Evolutionary conservation across 64 coral and sea anemone species (phyloP).

Genomic region (Cladopsammia gracilis): DNA sequence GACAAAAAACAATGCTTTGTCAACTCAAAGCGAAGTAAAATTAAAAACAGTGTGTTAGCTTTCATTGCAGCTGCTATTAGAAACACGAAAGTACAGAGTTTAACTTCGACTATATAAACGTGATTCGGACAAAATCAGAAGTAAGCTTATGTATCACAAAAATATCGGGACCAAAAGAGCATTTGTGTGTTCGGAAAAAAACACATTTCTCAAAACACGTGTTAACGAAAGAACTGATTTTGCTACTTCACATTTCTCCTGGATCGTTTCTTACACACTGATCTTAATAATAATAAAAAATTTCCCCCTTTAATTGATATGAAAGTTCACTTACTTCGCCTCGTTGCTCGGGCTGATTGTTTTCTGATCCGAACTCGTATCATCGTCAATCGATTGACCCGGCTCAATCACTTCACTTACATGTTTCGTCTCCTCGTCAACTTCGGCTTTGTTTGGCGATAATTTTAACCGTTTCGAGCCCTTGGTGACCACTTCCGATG

Average conservation of each 20-base stretch:
- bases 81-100: background rate
- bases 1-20: background rate
- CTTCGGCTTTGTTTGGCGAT: constrained; percentile 21
- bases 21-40: constrained; percentile 14
- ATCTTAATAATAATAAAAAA: background rate
- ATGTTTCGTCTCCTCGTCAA: background rate
- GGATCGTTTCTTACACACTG: background rate
- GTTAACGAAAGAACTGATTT: background rate
- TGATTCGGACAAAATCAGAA: background rate
- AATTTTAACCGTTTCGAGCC: constrained; percentile 56
- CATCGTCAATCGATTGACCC: background rate
- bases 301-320: background rate
- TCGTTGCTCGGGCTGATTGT: background rate
- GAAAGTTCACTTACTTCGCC: constrained; percentile 22
- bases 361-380: constrained; percentile 13
- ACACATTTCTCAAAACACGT: background rate
- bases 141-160: no score
- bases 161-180: background rate
- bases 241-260: background rate
- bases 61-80: background rate
- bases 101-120: background rate
- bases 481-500: constrained; percentile 57
- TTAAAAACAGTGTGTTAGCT: background rate
- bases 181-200: background rate
- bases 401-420: background rate